phyloP scores from a whole-genome alignment of 1,140 invertebrate species.

The Zaprionus taronus region DNA sequence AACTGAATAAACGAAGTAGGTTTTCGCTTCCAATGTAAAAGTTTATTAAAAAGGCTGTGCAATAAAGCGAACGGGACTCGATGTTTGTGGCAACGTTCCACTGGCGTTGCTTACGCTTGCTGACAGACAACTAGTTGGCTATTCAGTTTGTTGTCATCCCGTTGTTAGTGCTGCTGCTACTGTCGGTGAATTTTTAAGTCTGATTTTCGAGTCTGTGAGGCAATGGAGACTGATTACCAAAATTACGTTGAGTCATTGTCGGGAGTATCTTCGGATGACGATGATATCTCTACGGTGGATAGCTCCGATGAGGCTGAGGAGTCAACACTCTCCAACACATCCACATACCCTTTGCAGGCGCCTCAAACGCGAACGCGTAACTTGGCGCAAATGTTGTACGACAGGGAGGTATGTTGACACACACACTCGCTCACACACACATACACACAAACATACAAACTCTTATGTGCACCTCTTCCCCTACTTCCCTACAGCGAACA shows the following conservation, averaged over 20 bases:
- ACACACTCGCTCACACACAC: not conserved
- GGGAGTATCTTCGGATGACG: constrained; percentile 75
- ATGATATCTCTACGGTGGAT: constrained; percentile 72
- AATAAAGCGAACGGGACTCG: constrained; percentile 22
- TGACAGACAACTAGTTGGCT: constrained; percentile 16
- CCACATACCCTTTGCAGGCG: constrained; percentile 19
- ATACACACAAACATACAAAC: not conserved
- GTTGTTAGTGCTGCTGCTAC: not conserved
- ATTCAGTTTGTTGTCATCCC: constrained; percentile 8
- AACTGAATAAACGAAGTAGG: constrained; percentile 43
- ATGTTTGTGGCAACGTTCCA: constrained; percentile 19
- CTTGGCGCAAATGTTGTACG: constrained; percentile 68
- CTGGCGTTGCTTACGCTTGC: constrained; percentile 18
- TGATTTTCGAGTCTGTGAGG: constrained; percentile 53
- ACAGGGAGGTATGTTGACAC: constrained; percentile 65
- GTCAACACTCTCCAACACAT: constrained; percentile 38
- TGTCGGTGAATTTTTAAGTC: constrained; percentile 60
- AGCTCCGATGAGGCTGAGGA: constrained; percentile 74
- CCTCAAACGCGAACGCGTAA: constrained; percentile 56
- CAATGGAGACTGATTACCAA: constrained; percentile 75
- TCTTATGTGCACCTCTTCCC: not conserved
- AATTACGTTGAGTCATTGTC: constrained; percentile 72
- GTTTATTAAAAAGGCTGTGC: constrained; percentile 29
- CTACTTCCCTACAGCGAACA: constrained; percentile 41
- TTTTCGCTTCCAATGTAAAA: constrained; percentile 35